phyloP scores from a whole-genome alignment of 1,140 invertebrate genomes.

The Cecropterus lyciades region DNA sequence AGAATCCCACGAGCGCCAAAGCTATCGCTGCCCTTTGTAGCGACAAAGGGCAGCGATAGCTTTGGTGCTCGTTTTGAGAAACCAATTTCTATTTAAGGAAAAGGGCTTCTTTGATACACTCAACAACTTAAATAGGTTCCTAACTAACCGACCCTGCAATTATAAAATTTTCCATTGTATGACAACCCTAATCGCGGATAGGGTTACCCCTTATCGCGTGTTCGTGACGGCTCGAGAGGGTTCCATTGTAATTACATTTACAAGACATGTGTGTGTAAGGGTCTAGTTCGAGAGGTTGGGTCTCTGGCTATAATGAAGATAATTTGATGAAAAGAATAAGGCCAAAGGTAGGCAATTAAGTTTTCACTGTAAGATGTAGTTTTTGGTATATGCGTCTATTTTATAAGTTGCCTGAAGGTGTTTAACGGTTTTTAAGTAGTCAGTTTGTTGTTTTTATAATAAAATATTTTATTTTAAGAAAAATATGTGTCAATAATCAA shows the following conservation, averaged over 20 bases:
- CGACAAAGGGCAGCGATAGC: no score
- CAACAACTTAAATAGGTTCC: no score
- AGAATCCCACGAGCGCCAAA: no score
- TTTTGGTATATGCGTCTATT: not conserved
- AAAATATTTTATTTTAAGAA: no score
- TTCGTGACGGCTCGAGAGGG: conserved; percentile 2
- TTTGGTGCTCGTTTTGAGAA: no score
- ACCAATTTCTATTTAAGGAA: no score
- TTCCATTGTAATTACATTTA: conserved; percentile 11
- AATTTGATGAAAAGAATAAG: conserved; percentile 8
- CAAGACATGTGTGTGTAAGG: conserved; percentile 4
- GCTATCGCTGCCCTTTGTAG: no score
- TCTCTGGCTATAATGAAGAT: not conserved
- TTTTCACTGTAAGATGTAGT: not conserved
- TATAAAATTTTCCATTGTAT: conserved; percentile 14
- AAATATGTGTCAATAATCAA: no score
- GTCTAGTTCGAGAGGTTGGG: not conserved
- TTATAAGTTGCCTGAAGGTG: not conserved
- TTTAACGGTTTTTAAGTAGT: no score
- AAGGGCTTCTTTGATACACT: no score
- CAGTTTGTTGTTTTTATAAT: no score
- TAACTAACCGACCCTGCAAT: not conserved
- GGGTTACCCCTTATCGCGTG: conserved; percentile 6
- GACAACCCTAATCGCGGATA: conserved; percentile 4
- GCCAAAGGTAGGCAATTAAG: not conserved